Base-by-base conservation (phyloP, 2,113 vertebrate genomes). In the Rhabdomys dilectus region DNA sequence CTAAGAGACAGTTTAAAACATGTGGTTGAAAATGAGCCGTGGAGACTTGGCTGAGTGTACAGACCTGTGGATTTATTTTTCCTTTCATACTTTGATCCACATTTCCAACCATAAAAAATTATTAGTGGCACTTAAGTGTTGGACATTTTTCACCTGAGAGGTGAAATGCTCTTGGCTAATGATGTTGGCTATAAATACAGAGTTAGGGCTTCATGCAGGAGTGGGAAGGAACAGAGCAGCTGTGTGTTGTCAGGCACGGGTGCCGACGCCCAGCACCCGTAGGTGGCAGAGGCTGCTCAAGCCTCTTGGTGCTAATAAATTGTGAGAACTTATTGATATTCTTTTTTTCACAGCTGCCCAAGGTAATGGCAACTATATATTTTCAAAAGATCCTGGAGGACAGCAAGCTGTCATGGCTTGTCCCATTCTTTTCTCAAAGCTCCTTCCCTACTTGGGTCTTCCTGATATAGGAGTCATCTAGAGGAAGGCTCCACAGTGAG, bases 91-190 rank as follows among this genome's bases (percentile, higher is more conserved):
- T 98, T 99, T 99, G 98, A 98, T 99, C 98, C 98, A 98, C 97
- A 91, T 98, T 98, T 98, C 97, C 98, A 98, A 75, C 97, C 98
- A 98, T 98, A 99, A 98, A 98, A 95, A 98, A 98, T 97, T 98
- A 98, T 98, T 97, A 97, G 98, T 97, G 98, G 98, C 98, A 97
- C 98, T 98, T 98, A 98, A 98, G 98, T 98, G 98, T 98, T 97
- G 97, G 97, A 87, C 97, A 53, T 98, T 98, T 99, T 98, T 98
- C 97, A 97, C 97, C 95, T 97, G 96, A 89, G 95, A 96, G 89
- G 95, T 89, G 90, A 93, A 95, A 34, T 11, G 1, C 75, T 78
- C 93, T 85, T 92, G 92, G 95, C 91, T 82, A 34, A 70, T 68
- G 80, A 89, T 21, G 7, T 48, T 51, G 66, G 70, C 92, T 89